These are phyloP conservation scores for Thereva unica DNA, from an alignment of 2,888 invertebrate species.

Conservation along the genomic window DNA sequence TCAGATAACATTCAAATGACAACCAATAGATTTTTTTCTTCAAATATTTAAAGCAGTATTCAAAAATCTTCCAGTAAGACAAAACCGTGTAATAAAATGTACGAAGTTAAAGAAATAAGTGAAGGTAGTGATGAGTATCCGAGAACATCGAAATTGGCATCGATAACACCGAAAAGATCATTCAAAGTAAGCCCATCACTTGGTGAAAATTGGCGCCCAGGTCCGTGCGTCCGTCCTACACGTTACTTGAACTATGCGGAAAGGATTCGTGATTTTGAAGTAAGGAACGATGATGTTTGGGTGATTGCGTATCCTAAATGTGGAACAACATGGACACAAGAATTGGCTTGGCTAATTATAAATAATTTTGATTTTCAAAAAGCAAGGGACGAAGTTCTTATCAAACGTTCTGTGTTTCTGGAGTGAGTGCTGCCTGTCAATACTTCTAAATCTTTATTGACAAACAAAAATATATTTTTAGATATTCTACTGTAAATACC, in stretches of 20 bases:
- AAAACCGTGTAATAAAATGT: too few species aligned
- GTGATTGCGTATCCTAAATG: conserved; percentile 13
- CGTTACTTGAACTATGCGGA: conserved; percentile 4
- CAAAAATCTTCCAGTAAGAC: too few species aligned
- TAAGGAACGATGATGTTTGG: conserved; percentile 28
- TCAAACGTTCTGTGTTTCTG: conserved; percentile 24
- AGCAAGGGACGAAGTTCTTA: conserved; percentile 3
- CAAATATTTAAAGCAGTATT: too few species aligned
- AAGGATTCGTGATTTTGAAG: conserved; percentile 27
- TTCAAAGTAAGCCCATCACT: conserved; percentile 5
- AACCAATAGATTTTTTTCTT: too few species aligned
- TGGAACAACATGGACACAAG: conserved; percentile 39
- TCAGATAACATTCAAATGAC: too few species aligned
- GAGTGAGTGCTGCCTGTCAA: conserved; percentile 1
- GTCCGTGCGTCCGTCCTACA: not conserved
- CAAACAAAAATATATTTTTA: too few species aligned
- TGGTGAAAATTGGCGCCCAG: conserved; percentile 3
- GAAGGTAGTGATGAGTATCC: too few species aligned
- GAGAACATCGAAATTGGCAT: not conserved
- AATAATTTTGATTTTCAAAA: conserved; percentile 34
- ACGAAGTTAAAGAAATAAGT: too few species aligned
- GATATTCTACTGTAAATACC: too few species aligned
- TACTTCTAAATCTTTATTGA: too few species aligned
- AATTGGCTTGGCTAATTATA: conserved; percentile 30
- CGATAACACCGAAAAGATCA: not conserved